Base-by-base conservation (phyloP, 2,888 invertebrate genomes). In the Aethes cnicana region DNA sequence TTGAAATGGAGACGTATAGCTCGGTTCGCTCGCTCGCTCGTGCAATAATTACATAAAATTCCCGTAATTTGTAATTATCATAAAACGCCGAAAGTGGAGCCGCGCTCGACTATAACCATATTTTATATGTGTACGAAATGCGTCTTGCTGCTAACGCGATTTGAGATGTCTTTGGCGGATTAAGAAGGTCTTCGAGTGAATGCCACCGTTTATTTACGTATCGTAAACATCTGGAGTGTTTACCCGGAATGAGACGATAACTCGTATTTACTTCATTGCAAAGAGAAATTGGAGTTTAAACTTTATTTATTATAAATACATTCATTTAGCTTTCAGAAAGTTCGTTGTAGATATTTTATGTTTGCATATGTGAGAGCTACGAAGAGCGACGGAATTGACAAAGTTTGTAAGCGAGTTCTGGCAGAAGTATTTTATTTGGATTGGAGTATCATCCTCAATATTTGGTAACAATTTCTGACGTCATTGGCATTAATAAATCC, bases 101-200 rank as follows among this genome's bases (percentile, higher is more conserved):
- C 43, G 4, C n/a, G 55, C 55, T 56, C 55, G 57, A 60, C 57
- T 56, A 53, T 36, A 57, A 57, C 59, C 53, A 63, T 70, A 69
- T 67, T 67, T 70, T 65, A 70, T 66, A 66, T 68, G 63, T 64
- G 63, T 64, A 62, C 63, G 61, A 56, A 69, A 68, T 66, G 64
- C 64, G 65, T 64, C 59, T 61, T 52, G 47, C 61, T 53, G 53
- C 58, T 71, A 70, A 73, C 66, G 59, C 65, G 64, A 69, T 73
- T 74, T 69, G 59, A 61, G 54, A 66, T 56, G 61, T 66, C 66
- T 68, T 67, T 63, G 68, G 61, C 53, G 63, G 69, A 70, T 74
- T 69, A 74, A 61, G 62, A 58, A 63, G 61, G 60, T 55, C 59
- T 64, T 66, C 57, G 53, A 63, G 54, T 63, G 60, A 64, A 69